A percentile compares a stretch with the other conserved stretches of the same genome.
These are phyloP conservation scores for Microplitis deprimator DNA, from an alignment of 2,888 invertebrate genomes.

Conservation along the genomic window DNA sequence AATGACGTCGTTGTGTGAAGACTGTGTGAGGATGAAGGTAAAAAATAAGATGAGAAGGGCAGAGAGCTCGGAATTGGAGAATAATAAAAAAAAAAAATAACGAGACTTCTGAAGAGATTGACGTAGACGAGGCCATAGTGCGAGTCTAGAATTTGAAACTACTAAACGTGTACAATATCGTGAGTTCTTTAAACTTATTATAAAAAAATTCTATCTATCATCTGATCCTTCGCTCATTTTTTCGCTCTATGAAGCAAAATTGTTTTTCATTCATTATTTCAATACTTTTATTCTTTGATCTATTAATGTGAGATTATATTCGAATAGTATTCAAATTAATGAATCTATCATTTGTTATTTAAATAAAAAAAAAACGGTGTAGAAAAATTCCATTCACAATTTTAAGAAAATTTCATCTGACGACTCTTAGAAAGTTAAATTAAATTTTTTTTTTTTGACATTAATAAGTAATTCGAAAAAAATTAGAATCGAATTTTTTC, in stretches of 20 bases:
- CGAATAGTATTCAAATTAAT: no score
- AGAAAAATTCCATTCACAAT: no score
- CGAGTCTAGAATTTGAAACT: constrained; percentile 44
- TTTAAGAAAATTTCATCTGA: no score
- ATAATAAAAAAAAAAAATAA: constrained; percentile 7
- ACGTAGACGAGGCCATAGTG: constrained; percentile 36
- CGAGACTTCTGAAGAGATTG: constrained; percentile 30
- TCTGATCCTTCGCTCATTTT: background rate
- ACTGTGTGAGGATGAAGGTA: constrained; percentile 23
- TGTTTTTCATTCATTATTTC: background rate
- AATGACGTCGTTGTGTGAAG: constrained; percentile 36
- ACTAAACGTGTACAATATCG: constrained; percentile 26
- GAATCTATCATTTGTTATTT: no score
- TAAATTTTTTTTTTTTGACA: no score
- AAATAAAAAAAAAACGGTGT: no score
- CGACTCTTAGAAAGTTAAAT: no score
- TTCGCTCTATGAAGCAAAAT: background rate
- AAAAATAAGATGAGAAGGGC: background rate
- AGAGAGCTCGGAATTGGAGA: background rate
- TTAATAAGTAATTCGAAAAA: no score
- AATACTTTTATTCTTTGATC: background rate
- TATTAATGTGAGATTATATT: background rate
- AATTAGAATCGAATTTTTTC: no score
- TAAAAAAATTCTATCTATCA: background rate
- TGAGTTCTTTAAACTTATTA: background rate